A percentile compares a stretch with the other conserved stretches of the same genome.
These are phyloP conservation scores for Dynastes tityus DNA, from an alignment of 2,888 invertebrate species.

Conservation along the genomic window DNA sequence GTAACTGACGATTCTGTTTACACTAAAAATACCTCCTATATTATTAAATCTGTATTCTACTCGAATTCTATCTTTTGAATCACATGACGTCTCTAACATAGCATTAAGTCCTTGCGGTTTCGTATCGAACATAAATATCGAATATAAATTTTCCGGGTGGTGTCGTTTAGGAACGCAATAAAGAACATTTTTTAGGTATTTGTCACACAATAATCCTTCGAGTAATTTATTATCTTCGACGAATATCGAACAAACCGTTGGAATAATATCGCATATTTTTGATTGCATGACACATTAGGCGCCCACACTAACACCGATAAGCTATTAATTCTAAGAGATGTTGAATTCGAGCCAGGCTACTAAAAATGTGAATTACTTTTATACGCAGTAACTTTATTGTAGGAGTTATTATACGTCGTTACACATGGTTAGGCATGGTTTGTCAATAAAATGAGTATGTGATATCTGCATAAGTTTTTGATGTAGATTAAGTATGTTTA, in stretches of 20 bases:
- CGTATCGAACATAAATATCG: not conserved
- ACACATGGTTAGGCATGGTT: not conserved
- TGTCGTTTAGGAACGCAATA: not conserved
- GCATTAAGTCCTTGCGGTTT: not conserved
- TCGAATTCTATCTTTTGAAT: no score
- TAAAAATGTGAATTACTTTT: constrained; percentile 18
- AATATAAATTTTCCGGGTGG: not conserved
- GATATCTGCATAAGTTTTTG: constrained; percentile 2
- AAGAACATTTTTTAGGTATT: constrained; percentile 8
- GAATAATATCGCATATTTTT: constrained; percentile 2
- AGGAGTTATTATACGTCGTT: not conserved
- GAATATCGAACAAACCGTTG: constrained; percentile 11
- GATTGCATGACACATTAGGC: not conserved
- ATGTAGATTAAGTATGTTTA: constrained; percentile 4
- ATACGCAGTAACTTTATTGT: not conserved
- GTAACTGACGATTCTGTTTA: no score
- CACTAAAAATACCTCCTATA: no score
- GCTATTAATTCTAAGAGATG: not conserved
- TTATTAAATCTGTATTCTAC: no score
- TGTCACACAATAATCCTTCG: constrained; percentile 7
- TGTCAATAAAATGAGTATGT: constrained; percentile 1
- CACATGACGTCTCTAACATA: no score
- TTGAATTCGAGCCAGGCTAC: constrained; percentile 26
- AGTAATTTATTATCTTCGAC: constrained; percentile 16
- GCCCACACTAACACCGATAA: not conserved